Percentiles rank a stretch among this genome's conserved stretches.
Evolutionary conservation across 2,888 invertebrate genomes (phyloP).

Genomic region (Lochmaea crataegi): DNA sequence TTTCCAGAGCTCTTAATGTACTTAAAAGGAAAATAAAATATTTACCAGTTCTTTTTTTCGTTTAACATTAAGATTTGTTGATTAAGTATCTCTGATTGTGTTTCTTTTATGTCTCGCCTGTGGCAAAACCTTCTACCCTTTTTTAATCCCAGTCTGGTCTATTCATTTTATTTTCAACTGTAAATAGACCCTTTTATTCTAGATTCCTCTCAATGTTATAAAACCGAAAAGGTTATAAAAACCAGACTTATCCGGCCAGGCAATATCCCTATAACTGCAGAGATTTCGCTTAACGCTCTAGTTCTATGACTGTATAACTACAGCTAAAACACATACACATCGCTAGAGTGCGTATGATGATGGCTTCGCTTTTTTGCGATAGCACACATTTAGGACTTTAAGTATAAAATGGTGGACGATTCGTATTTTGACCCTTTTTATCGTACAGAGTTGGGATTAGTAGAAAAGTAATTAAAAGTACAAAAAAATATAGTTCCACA

Average conservation of each 20-base stretch:
- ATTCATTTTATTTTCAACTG: slow-evolving; percentile 4
- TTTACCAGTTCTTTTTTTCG: no score
- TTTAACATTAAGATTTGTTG: background rate
- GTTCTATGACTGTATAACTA: background rate
- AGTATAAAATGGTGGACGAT: background rate
- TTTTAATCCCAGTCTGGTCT: slow-evolving; percentile 11
- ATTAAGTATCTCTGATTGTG: background rate
- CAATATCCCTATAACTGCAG: slow-evolving; percentile 16
- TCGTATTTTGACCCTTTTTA: background rate
- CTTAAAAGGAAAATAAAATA: no score
- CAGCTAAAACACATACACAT: slow-evolving; percentile 4
- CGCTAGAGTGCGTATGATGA: slow-evolving; percentile 3
- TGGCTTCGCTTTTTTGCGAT: background rate
- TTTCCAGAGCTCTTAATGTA: no score
- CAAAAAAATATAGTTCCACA: no score
- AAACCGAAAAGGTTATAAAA: slow-evolving; percentile 31
- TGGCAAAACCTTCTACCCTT: background rate
- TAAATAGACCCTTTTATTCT: slow-evolving; percentile 2
- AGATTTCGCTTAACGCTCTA: background rate
- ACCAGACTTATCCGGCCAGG: slow-evolving; percentile 1
- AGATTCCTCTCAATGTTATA: slow-evolving; percentile 19
- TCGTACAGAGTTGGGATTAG: no score
- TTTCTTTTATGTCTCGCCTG: slow-evolving; percentile 1
- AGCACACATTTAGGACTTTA: slow-evolving; percentile 2
- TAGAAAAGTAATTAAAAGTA: no score